Conservation (phyloP, 2,797 vertebrate genomes). For the Esox lucius region DNA sequence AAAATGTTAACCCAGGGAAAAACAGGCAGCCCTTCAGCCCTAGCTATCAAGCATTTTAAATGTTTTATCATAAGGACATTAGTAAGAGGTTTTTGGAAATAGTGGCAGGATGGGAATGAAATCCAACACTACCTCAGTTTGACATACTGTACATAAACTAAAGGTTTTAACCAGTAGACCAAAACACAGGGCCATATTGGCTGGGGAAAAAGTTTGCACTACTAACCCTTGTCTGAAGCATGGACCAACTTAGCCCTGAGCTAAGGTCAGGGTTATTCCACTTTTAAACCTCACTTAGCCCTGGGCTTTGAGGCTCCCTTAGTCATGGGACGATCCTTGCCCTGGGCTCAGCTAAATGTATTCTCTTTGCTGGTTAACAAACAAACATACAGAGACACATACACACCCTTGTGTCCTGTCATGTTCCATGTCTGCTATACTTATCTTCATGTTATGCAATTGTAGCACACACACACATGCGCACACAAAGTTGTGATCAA, state of each 20-base stretch:
- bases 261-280: too few relatives aligned
- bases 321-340: neutral
- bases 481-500: constrained; percentile 6
- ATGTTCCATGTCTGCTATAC: neutral
- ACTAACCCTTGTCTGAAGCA: too few relatives aligned
- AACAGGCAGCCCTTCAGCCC: neutral
- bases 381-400: too few relatives aligned
- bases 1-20: neutral
- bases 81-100: neutral
- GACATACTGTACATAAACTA: neutral
- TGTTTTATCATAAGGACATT: too few relatives aligned
- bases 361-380: neutral
- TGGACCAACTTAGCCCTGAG: too few relatives aligned
- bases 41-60: too few relatives aligned
- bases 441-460: neutral
- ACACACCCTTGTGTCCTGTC: neutral
- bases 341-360: neutral
- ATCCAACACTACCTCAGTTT: neutral
- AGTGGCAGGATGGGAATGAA: neutral
- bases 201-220: too few relatives aligned
- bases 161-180: too few relatives aligned
- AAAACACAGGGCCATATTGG: too few relatives aligned
- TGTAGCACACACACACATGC: neutral
- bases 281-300: too few relatives aligned
- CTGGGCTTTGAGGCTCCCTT: too few relatives aligned